phyloP scores from a whole-genome alignment of 2,888 invertebrate genomes.

The Cacoxenus indagator region DNA sequence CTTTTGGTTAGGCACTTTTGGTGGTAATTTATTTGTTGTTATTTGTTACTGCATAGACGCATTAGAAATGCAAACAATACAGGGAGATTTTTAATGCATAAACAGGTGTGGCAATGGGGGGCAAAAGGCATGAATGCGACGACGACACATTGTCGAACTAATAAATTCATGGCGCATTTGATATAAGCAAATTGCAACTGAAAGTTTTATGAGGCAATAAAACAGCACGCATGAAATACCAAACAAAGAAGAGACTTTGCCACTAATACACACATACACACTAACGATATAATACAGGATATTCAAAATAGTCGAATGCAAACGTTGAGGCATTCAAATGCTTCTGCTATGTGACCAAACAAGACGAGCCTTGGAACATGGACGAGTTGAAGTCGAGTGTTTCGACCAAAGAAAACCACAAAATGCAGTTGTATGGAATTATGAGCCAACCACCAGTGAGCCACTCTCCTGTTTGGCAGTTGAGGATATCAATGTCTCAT shows the following conservation, averaged over 20 bases:
- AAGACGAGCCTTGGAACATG: not conserved
- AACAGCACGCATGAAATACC: conserved; percentile 34
- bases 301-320: conserved; percentile 34
- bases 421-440: conserved; percentile 49
- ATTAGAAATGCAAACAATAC: not conserved
- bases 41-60: not conserved
- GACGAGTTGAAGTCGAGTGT: not conserved
- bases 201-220: conserved; percentile 60
- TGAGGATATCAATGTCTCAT: conserved; percentile 25
- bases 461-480: not conserved
- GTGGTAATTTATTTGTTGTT: not conserved
- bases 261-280: not conserved
- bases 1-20: not conserved
- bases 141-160: conserved; percentile 46
- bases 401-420: conserved; percentile 37
- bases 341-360: conserved; percentile 11
- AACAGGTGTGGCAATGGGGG: not conserved
- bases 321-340: conserved; percentile 5
- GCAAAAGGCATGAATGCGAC: not conserved
- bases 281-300: conserved; percentile 33
- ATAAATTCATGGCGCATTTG: conserved; percentile 50
- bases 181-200: conserved; percentile 56
- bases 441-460: conserved; percentile 43
- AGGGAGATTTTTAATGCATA: not conserved
- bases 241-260: not conserved